Percentiles rank a stretch among this genome's conserved stretches.
Evolutionary conservation across 1,140 invertebrate species (phyloP).

Genomic region (Coptotermes formosanus): DNA sequence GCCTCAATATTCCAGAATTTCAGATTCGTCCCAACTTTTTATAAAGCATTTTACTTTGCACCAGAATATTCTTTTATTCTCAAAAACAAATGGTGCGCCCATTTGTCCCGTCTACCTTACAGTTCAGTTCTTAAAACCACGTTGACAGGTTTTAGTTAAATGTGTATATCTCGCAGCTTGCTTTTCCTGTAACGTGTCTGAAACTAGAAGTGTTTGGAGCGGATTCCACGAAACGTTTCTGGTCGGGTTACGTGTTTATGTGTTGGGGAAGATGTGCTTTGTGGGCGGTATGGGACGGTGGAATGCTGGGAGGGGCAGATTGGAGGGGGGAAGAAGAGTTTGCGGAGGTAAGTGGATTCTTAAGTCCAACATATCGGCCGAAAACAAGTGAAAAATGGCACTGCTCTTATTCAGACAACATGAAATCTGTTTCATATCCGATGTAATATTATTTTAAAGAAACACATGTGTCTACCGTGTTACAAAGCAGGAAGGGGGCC

Average conservation of each 20-base stretch:
- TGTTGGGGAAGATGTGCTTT: not conserved
- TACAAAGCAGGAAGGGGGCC: not conserved
- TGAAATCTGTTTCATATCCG: not conserved
- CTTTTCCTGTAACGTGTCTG: not conserved
- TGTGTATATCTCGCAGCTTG: not conserved
- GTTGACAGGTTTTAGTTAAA: not conserved
- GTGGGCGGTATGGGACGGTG: not conserved
- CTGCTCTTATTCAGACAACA: not conserved
- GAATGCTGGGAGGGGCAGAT: too few relatives aligned
- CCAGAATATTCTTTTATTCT: not conserved
- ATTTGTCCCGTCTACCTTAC: not conserved
- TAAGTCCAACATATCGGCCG: not conserved
- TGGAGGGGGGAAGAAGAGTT: not conserved
- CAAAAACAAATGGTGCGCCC: not conserved
- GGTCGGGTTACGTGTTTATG: not conserved
- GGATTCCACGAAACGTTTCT: not conserved
- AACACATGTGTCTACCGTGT: not conserved
- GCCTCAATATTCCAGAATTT: not conserved
- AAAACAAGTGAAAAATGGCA: slow-evolving; percentile 8
- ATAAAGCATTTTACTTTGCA: not conserved
- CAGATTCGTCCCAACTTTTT: too few relatives aligned
- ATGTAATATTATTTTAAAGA: not conserved
- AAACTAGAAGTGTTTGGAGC: not conserved
- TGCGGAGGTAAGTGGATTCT: slow-evolving; percentile 12
- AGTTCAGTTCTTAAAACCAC: not conserved